Base-by-base conservation (phyloP, 2,797 vertebrate species). In the Anomalospiza imberbis region DNA sequence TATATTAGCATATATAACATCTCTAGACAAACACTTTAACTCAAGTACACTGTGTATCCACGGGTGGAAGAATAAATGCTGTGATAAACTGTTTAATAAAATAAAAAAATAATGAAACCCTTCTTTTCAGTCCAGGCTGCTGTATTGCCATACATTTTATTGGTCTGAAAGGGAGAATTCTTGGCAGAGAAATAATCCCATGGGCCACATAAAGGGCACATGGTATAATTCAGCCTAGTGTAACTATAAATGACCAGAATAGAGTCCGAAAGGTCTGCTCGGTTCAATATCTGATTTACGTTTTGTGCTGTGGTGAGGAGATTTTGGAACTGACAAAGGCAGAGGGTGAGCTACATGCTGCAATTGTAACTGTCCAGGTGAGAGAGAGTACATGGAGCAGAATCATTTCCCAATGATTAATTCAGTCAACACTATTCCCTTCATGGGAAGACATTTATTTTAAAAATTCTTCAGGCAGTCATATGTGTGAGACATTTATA, bases 401-500 rank as follows among this genome's bases (percentile, higher is more conserved):
- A 73, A 96, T 48, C n/a, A 20, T 95, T 92, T 96, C 60, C 62
- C n/a, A 85, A 78, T 92, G 85, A 96, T 96, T 96, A 90, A 96
- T 97, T 95, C 95, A 91, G 42, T 73, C 84, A 97, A 74, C 53
- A 74, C 31, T 85, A 72, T 72, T 81, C 81, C 96, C 70, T 93
- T 91, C 34, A 34, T 32, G 85, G 42, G 53, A 94, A 95, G 78
- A 94, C 16, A 92, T 96, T 95, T 88, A 94, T 97, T 97, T 93
- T 42, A 92, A 96, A 97, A 95, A 84, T 90, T 74, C 48, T 93
- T 94, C 82, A 85, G 94, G 81, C 95, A 95, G 80, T 65, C 68
- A 42, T 85, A 76, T 65, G 36, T 66, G 6, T 6, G 55, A 76
- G 53, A 71, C 29, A 85, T 92, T 84, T 34, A 25, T 93, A 95